phyloP scores from a whole-genome alignment of 2,797 vertebrate species.

The Periparus ater region DNA sequence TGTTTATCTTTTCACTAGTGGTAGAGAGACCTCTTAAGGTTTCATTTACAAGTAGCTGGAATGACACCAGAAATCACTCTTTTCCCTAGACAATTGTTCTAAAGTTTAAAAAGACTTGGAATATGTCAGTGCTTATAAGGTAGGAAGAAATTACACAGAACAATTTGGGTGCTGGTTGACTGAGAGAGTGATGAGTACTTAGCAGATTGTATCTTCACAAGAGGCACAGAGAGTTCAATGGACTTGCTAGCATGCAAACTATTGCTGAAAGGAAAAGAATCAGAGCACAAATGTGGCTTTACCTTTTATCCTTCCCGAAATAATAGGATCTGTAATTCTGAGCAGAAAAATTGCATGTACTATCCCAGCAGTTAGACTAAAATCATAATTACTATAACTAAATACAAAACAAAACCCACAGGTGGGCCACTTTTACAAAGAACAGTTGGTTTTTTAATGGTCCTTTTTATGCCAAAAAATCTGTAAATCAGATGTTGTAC shows the following conservation, averaged over 20 bases:
- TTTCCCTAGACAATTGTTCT: slow-evolving; percentile 35
- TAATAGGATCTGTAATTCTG: background rate
- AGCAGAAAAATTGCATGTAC: background rate
- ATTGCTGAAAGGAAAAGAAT: background rate
- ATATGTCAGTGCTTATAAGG: slow-evolving; percentile 33
- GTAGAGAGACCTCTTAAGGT: background rate
- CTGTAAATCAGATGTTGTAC: background rate
- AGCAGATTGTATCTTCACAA: slow-evolving; percentile 24
- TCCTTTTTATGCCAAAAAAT: background rate
- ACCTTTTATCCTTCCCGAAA: background rate
- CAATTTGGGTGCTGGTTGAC: slow-evolving; percentile 46
- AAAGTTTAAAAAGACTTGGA: slow-evolving; percentile 41
- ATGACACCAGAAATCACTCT: slow-evolving; percentile 34
- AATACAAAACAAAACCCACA: background rate
- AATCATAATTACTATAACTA: background rate
- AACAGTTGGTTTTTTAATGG: background rate
- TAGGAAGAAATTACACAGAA: background rate
- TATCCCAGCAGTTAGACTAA: background rate
- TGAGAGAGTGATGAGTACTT: slow-evolving; percentile 29
- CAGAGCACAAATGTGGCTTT: background rate
- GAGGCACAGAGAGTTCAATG: background rate
- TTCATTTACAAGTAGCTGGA: slow-evolving; percentile 8
- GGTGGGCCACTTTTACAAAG: background rate
- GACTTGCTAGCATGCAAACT: background rate
- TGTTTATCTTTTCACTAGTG: slow-evolving; percentile 20